Evolutionary conservation across 2,113 vertebrate species (phyloP), one percentile per base, ranked within the genome.

Genomic region (Ptychochromis oligacanthus): DNA sequence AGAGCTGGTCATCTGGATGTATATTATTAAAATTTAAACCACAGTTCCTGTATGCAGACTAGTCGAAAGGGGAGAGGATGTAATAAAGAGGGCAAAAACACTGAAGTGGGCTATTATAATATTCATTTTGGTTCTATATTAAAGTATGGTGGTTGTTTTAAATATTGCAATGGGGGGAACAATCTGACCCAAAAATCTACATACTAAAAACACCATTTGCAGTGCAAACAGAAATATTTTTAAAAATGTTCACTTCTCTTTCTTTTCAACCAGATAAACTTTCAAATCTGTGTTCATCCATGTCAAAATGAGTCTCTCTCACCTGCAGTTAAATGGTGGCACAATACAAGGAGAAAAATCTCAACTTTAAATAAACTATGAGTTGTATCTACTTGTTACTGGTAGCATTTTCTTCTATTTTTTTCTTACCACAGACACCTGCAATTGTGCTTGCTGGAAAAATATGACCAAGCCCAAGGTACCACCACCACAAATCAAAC

Each of bases 201-300:
- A 72, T 54, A 31, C 67, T 72, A 72, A 36, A 55, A 79, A n/a
- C 24, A 54, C 15, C 22, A 70, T 78, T 34, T 74, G 20, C n/a
- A 31, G 15, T 31, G 52, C n/a, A 43, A 60, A 81, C 54, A 40
- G 24, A 46, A 43, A 46, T 18, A 67, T 17, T 60, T 82, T 79
- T n/a, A n/a, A 18, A 52, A 72, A 1, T 61, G 46, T 74, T 22
- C 55, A 85, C 84, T 83, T 87, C 79, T 80, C 46, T 38, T 60
- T 87, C 34, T 80, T 38, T 70, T 49, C 46, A 54, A 60, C 36
- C 24, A 43, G 52, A 57, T 18, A 9, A 26, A 22, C 20, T 67
- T 60, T 40, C 55, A 28, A 14, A 72, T 49, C 24, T 6, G 56
- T 52, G 36, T 18, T 61, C 5, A 18, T 74, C 31, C 55, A 36